phyloP scores from a whole-genome alignment of 1,140 invertebrate genomes.

The Daktulosphaira vitifoliae region DNA sequence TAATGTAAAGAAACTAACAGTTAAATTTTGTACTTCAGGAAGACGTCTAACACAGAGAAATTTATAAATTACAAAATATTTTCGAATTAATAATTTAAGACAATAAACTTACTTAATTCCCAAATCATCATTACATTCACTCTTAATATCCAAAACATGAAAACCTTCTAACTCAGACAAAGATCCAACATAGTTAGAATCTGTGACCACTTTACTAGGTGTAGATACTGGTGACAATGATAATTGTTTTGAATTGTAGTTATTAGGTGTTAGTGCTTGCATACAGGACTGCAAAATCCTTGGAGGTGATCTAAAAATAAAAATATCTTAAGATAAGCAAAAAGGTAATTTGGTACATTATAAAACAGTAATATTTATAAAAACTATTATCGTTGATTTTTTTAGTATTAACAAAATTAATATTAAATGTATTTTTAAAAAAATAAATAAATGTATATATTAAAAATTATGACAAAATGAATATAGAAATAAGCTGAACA shows the following conservation, averaged over 20 bases:
- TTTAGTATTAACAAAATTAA: no score
- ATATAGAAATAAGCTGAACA: no score
- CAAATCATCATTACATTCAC: conserved; percentile 10
- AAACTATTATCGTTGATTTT: no score
- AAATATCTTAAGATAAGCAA: no score
- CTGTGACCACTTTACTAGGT: conserved; percentile 15
- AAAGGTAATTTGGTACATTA: no score
- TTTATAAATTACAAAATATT: no score
- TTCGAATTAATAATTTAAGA: no score
- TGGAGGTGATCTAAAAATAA: conserved; percentile 18
- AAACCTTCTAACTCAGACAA: conserved; percentile 26
- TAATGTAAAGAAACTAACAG: conserved; percentile 70
- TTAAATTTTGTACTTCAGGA: conserved; percentile 58
- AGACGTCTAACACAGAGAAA: conserved; percentile 39
- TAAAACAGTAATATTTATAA: no score
- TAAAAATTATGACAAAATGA: no score
- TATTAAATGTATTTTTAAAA: no score
- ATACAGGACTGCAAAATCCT: conserved; percentile 1
- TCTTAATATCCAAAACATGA: conserved; percentile 22
- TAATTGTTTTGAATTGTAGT: conserved; percentile 16
- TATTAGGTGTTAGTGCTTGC: neutral
- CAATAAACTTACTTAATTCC: conserved; percentile 11
- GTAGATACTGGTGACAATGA: conserved; percentile 20
- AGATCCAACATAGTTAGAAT: conserved; percentile 22
- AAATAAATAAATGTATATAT: no score